phyloP scores from a whole-genome alignment of 92 coral and sea anemone species.

The Pocillopora meandrina region DNA sequence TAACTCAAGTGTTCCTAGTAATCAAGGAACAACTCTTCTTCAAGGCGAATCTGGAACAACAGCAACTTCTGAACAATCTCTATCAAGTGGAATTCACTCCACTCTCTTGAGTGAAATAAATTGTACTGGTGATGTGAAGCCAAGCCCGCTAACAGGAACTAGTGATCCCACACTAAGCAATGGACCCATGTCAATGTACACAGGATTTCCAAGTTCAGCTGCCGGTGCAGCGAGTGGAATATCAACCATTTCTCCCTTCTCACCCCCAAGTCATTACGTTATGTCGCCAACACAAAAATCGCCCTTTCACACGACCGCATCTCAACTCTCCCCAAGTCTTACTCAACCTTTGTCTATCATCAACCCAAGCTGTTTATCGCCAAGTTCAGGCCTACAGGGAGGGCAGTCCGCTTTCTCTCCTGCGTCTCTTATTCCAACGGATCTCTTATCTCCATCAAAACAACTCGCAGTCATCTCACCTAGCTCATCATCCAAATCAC shows the following conservation, averaged over 20 bases:
- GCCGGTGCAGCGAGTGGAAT: conserved; percentile 53
- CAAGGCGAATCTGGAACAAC: conserved; percentile 25
- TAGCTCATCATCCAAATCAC: conserved; percentile 66
- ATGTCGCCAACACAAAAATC: conserved; percentile 74
- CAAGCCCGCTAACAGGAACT: conserved; percentile 60
- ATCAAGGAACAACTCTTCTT: conserved; percentile 32
- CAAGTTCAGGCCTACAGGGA: conserved; percentile 69
- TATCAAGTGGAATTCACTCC: conserved; percentile 19
- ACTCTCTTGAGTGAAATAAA: conserved; percentile 34
- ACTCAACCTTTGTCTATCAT: conserved; percentile 86
- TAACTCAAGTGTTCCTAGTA: conserved; percentile 22
- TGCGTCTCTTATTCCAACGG: conserved; percentile 68
- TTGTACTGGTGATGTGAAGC: conserved; percentile 16
- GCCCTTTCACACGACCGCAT: conserved; percentile 52
- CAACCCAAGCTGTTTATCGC: conserved; percentile 83
- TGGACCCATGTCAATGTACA: conserved; percentile 59
- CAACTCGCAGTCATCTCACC: conserved; percentile 92
- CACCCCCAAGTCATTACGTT: conserved; percentile 72
- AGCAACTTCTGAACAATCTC: conserved; percentile 15
- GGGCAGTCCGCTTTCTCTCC: conserved; percentile 85
- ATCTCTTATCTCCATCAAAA: conserved; percentile 80
- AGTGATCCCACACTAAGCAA: conserved; percentile 69
- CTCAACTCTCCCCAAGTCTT: conserved; percentile 67
- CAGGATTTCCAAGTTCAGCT: conserved; percentile 40
- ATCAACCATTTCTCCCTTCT: conserved; percentile 57